Base-by-base conservation (phyloP, 2,797 vertebrate genomes). In the Etheostoma perlongum region DNA sequence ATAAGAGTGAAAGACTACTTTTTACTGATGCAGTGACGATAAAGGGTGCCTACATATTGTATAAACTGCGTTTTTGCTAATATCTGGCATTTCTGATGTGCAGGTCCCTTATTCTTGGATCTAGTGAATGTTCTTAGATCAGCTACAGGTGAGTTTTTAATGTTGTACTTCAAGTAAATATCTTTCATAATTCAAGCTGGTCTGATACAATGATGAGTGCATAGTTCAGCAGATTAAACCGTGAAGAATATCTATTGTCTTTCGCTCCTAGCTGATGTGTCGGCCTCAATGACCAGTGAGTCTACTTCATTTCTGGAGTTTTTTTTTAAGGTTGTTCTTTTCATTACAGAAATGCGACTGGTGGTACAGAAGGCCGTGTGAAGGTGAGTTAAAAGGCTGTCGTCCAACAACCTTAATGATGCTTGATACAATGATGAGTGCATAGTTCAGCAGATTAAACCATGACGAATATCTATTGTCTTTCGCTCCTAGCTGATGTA, bases 401-500 rank as follows among this genome's bases (percentile, higher is more conserved):
- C 3, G 2, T 18, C 0, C 1, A 7, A 2, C 0, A 0, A 1
- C 16, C 2, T 25, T 5, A 8, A 12, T 16, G 1, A 23, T 10
- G 0, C 15, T 1, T 53, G 86, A 81, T 94, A 89, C 91, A 74
- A 44, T 97, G 96, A 97, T 97, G 96, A 96, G 2, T 0, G 81
- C 89, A 94, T 95, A 97, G 96, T 98, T 97, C 96, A 97, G 82
- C 96, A 85, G 96, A 97, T 87, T 58, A 4, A 21, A 67, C 71
- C 0, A 0, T 96, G 96, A 91, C 7, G 88, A 85, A 23, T 15
- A 3, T 7, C 4, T 8, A 6, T 76, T 23, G 87, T 96, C 95
- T 96, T 97, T 97, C 89, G 94, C 95, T 95, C 95, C 95, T 97
- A 90, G 82, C 96, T 98, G 97, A 97, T 88, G 95, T 95, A 93